phyloP scores from a whole-genome alignment of 1,140 invertebrate genomes.

The Scaptomyza graminum region DNA sequence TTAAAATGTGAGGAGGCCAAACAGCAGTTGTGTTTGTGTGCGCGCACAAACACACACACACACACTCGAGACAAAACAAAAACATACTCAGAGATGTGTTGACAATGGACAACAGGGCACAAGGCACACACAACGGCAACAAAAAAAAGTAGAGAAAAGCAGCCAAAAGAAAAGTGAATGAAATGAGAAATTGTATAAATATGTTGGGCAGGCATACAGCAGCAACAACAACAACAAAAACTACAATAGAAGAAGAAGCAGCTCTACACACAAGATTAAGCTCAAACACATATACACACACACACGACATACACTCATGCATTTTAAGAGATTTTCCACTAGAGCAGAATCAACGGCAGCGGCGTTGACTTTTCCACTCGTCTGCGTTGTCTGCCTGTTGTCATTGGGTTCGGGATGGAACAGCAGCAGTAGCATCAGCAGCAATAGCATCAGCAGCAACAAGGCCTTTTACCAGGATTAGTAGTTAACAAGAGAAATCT shows the following conservation, averaged over 20 bases:
- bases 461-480: conserved; percentile 81
- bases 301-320: conserved; percentile 46
- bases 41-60: conserved; percentile 4
- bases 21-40: conserved; percentile 11
- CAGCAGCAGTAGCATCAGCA: not conserved
- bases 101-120: conserved; percentile 41
- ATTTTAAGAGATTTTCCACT: conserved; percentile 77
- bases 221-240: conserved; percentile 29
- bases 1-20: conserved; percentile 56
- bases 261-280: conserved; percentile 66
- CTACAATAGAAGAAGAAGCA: conserved; percentile 16
- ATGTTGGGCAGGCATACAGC: conserved; percentile 58
- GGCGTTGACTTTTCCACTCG: conserved; percentile 77
- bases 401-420: conserved; percentile 20
- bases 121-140: not conserved
- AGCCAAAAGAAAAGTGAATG: conserved; percentile 57
- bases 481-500: conserved; percentile 81
- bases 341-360: conserved; percentile 45
- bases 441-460: conserved; percentile 39
- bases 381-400: conserved; percentile 68
- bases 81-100: conserved; percentile 21
- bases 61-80: not conserved
- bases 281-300: conserved; percentile 38
- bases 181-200: conserved; percentile 80
- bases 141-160: conserved; percentile 7